Percentiles rank a stretch among this genome's conserved stretches.
These are phyloP conservation scores for Corvus moneduloides DNA, from an alignment of 2,113 vertebrate genomes.

Conservation along the genomic window DNA sequence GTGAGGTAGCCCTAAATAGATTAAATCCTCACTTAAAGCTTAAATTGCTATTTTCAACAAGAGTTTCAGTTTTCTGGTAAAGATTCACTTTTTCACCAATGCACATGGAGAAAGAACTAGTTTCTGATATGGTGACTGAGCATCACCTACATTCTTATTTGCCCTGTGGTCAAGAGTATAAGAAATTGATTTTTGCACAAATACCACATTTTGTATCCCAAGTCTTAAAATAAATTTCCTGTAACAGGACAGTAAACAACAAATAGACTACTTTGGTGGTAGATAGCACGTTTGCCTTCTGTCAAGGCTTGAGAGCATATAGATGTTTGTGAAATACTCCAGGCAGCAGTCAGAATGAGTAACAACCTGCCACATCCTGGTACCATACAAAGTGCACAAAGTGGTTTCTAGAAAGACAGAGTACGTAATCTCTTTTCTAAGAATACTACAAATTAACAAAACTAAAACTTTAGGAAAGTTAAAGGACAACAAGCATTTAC, in stretches of 20 bases:
- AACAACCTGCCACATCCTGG: not conserved
- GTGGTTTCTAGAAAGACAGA: not conserved
- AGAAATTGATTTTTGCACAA: not conserved
- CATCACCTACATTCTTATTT: not conserved
- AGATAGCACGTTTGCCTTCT: not conserved
- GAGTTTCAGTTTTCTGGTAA: not conserved
- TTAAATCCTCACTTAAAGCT: not conserved
- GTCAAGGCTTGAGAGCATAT: not conserved
- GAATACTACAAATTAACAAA: not conserved
- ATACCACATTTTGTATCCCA: not conserved
- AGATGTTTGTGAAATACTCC: not conserved
- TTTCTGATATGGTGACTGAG: not conserved
- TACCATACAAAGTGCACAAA: not conserved
- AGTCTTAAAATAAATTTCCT: not conserved
- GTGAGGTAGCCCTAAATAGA: not conserved
- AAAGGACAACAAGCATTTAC: not conserved
- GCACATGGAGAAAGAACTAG: not conserved
- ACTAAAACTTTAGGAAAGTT: not conserved
- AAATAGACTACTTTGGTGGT: not conserved
- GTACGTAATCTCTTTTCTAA: not conserved
- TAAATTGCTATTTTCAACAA: not conserved
- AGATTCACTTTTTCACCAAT: not conserved
- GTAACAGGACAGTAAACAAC: not conserved
- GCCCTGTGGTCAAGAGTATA: not conserved
- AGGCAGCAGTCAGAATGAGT: not conserved